These are phyloP conservation scores for Solenopsis invicta DNA, from an alignment of 1,140 invertebrate species.

Conservation along the genomic window DNA sequence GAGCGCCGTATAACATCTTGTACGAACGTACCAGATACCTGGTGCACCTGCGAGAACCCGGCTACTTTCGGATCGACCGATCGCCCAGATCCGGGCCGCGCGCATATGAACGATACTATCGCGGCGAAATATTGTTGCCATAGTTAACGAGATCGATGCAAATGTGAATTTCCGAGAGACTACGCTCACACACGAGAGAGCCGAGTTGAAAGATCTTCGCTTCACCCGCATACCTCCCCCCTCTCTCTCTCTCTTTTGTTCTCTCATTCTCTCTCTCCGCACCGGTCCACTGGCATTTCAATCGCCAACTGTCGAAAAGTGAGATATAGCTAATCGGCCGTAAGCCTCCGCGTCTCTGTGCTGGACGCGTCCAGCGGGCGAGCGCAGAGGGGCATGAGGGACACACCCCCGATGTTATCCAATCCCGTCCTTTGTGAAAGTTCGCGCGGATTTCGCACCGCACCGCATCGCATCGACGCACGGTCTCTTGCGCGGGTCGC, in stretches of 20 bases:
- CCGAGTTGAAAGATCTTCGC: conserved; percentile 37
- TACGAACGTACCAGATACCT: background rate
- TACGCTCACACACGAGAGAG: background rate
- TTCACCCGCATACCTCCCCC: background rate
- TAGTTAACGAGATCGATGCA: conserved; percentile 61
- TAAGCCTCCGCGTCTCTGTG: conserved; percentile 55
- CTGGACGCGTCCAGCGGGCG: conserved; percentile 9
- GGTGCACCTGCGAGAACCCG: conserved; percentile 22
- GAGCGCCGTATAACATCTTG: conserved; percentile 16
- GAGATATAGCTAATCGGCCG: conserved; percentile 71
- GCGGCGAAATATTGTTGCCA: conserved; percentile 60
- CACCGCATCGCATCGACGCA: conserved; percentile 16
- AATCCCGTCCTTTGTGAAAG: conserved; percentile 54
- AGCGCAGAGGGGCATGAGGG: background rate
- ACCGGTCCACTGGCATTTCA: conserved; percentile 57
- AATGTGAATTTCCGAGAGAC: conserved; percentile 42
- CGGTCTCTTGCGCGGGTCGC: conserved; percentile 39
- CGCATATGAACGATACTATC: conserved; percentile 61
- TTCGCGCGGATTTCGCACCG: conserved; percentile 38
- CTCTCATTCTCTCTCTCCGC: background rate
- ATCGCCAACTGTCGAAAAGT: conserved; percentile 70
- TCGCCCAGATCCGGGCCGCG: conserved; percentile 27
- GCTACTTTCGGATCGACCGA: conserved; percentile 53
- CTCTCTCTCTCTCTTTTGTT: background rate
- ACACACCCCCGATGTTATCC: conserved; percentile 43